Conservation (phyloP, 2,113 vertebrate genomes). For the Neogale vison region DNA sequence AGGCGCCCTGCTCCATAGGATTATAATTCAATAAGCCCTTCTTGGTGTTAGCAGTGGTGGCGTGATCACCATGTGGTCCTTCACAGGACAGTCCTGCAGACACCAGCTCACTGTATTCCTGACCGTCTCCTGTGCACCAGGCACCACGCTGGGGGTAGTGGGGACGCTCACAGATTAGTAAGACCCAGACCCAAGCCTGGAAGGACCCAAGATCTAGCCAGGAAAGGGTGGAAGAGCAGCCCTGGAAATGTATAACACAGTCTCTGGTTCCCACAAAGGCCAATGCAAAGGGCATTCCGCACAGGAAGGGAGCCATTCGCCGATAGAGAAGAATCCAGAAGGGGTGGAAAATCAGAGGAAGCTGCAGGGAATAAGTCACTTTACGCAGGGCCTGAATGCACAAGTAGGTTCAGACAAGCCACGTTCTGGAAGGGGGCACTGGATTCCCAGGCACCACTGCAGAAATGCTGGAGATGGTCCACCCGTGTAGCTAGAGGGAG, state of each 20-base stretch:
- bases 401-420: not conserved
- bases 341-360: not conserved
- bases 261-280: not conserved
- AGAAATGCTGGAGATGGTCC: not conserved
- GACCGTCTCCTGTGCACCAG: not conserved
- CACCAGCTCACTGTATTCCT: not conserved
- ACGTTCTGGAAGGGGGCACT: not conserved
- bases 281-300: not conserved
- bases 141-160: not conserved
- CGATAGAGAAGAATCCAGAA: not conserved
- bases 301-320: no score
- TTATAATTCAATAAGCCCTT: not conserved
- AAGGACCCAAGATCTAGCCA: not conserved
- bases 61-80: not conserved
- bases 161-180: not conserved
- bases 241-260: rapidly evolving
- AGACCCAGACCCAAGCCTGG: not conserved
- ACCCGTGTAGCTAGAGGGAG: not conserved
- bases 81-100: not conserved
- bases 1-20: not conserved
- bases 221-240: not conserved
- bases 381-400: not conserved
- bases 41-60: not conserved
- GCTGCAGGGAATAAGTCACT: not conserved
- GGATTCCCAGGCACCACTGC: rapidly evolving